Conservation (phyloP, 2,888 invertebrate species). For the Andrena hattorfiana region DNA sequence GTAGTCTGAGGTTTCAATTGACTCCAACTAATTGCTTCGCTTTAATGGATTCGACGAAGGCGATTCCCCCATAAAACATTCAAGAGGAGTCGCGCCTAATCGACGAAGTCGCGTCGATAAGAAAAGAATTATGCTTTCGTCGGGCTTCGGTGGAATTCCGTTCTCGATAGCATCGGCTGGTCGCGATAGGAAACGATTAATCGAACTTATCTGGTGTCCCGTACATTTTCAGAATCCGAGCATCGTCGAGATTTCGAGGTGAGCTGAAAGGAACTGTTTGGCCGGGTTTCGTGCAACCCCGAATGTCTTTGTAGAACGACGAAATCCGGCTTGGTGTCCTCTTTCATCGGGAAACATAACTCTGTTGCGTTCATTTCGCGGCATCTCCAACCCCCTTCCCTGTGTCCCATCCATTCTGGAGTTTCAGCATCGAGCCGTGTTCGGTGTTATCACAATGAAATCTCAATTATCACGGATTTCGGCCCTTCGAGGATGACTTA, state of each 20-base stretch:
- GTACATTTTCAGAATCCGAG: conserved; percentile 73
- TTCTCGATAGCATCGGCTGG: conserved; percentile 54
- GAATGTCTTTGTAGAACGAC: conserved; percentile 40
- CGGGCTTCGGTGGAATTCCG: conserved; percentile 16
- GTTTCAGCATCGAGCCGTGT: neutral
- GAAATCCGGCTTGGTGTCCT: conserved; percentile 36
- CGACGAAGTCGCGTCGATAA: conserved; percentile 28
- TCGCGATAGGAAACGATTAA: conserved; percentile 52
- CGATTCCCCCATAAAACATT: conserved; percentile 7
- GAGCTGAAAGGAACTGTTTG: conserved; percentile 70
- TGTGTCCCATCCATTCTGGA: neutral
- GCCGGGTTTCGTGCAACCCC: conserved; percentile 22
- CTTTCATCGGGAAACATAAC: conserved; percentile 48
- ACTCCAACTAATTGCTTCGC: conserved; percentile 18
- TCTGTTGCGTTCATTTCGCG: conserved; percentile 36
- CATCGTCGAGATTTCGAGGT: conserved; percentile 76
- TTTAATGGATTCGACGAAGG: conserved; percentile 25
- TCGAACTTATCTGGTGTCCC: conserved; percentile 59
- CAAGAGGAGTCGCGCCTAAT: conserved; percentile 6
- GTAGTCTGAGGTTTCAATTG: conserved; percentile 21
- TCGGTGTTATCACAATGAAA: neutral
- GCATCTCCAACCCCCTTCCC: neutral
- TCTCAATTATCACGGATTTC: conserved; percentile 13
- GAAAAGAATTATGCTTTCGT: conserved; percentile 39
- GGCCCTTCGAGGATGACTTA: neutral